Conservation (phyloP, 2,113 vertebrate genomes). For the Neolamprologus fasciatus region DNA sequence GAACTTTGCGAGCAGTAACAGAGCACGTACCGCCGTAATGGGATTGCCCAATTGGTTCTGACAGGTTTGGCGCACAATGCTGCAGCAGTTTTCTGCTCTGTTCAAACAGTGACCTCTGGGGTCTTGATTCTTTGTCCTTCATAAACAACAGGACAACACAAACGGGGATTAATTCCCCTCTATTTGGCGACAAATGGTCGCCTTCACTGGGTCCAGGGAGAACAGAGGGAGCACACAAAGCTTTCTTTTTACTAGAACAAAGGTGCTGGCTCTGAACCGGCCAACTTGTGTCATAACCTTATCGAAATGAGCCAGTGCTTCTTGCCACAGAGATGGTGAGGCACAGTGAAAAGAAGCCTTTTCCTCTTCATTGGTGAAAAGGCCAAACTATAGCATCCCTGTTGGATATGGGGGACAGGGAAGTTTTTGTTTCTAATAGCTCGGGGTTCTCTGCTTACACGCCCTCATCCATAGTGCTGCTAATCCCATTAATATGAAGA, state of each 20-base stretch:
- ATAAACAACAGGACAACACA: constrained; percentile 48
- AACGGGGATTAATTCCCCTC: constrained; percentile 39
- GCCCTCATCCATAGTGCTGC: constrained; percentile 51
- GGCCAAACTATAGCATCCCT: constrained; percentile 37
- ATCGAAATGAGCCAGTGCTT: constrained; percentile 34
- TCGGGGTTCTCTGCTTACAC: constrained; percentile 60
- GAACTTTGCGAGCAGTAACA: background rate
- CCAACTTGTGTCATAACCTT: constrained; percentile 62
- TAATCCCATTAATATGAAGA: constrained; percentile 75
- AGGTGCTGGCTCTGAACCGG: constrained; percentile 7
- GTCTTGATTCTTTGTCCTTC: constrained; percentile 44
- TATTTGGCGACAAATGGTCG: constrained; percentile 40
- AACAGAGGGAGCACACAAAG: constrained; percentile 57
- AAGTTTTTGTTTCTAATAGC: constrained; percentile 56
- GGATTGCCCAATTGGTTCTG: constrained; percentile 42
- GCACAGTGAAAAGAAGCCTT: constrained; percentile 16
- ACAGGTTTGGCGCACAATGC: constrained; percentile 39
- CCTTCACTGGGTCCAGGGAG: constrained; percentile 27
- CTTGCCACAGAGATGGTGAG: constrained; percentile 17
- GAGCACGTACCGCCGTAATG: background rate
- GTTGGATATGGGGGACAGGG: constrained; percentile 36
- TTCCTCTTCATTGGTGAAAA: constrained; percentile 18
- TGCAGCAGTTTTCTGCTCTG: constrained; percentile 13
- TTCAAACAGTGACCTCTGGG: constrained; percentile 24
- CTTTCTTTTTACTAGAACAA: constrained; percentile 51